A percentile compares a stretch with the other conserved stretches of the same genome.
Evolutionary conservation across 2,797 vertebrate genomes (phyloP).

Genomic region (Pangasius larnaudii): DNA sequence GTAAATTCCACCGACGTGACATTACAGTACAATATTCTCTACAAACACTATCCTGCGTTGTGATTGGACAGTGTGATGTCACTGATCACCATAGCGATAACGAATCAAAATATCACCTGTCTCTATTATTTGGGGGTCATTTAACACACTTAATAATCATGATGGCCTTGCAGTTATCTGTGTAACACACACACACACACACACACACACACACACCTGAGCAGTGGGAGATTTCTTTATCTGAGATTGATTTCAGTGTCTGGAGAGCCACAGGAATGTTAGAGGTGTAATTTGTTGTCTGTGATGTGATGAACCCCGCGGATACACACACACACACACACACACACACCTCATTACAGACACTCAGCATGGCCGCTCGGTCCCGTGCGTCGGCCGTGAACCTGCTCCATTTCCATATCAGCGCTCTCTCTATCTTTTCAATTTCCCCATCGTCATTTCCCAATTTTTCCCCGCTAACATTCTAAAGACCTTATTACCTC

Average conservation of each 20-base stretch:
- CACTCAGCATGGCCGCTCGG: neutral
- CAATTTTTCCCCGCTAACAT: slow-evolving; percentile 2
- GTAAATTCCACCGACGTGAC: neutral
- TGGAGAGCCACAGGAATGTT: slow-evolving; percentile 58
- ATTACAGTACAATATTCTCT: neutral
- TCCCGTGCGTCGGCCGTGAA: neutral
- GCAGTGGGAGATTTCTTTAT: slow-evolving; percentile 62
- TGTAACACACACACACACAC: neutral
- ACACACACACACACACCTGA: slow-evolving; percentile 35
- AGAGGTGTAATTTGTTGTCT: slow-evolving; percentile 66
- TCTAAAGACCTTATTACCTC: slow-evolving; percentile 24
- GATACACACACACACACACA: neutral
- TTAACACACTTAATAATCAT: neutral
- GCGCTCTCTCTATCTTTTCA: neutral
- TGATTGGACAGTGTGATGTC: neutral
- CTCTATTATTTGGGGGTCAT: neutral
- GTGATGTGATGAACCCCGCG: slow-evolving; percentile 57
- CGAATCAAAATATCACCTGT: neutral
- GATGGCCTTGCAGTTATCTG: neutral
- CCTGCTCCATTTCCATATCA: neutral
- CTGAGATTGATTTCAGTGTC: slow-evolving; percentile 65
- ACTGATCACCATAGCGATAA: neutral
- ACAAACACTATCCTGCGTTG: neutral
- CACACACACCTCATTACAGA: slow-evolving; percentile 10
- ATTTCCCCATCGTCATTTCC: neutral